Evolutionary conservation across 2,888 invertebrate genomes (phyloP).

Genomic region (Drosophila cognata): DNA sequence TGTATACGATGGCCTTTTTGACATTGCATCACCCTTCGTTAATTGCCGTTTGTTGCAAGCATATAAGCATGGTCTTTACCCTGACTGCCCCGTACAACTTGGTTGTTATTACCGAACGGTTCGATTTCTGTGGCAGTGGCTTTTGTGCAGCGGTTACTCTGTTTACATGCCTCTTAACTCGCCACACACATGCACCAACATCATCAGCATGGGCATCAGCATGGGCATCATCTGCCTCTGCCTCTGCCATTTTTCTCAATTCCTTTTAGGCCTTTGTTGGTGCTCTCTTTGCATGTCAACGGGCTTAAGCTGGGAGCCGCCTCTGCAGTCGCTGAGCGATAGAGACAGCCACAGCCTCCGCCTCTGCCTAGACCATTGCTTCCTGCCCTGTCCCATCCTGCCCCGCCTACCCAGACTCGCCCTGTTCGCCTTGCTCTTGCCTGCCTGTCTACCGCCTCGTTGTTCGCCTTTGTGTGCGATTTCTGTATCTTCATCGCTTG

Average conservation of each 20-base stretch:
- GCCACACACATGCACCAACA: slow-evolving; percentile 34
- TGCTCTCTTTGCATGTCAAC: slow-evolving; percentile 74
- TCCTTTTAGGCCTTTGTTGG: slow-evolving; percentile 53
- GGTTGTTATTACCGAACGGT: slow-evolving; percentile 60
- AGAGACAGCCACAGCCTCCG: slow-evolving; percentile 38
- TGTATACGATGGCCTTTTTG: slow-evolving; percentile 37
- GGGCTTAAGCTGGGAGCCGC: slow-evolving; percentile 63
- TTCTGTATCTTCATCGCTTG: slow-evolving; percentile 60
- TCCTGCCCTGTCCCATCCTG: slow-evolving; percentile 47
- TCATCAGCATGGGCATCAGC: slow-evolving; percentile 3
- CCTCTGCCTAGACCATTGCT: slow-evolving; percentile 58
- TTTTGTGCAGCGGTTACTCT: slow-evolving; percentile 64
- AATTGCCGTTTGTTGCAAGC: slow-evolving; percentile 75
- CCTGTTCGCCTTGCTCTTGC: not conserved
- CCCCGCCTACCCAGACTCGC: slow-evolving; percentile 26
- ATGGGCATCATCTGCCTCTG: slow-evolving; percentile 38
- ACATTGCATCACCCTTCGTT: slow-evolving; percentile 58
- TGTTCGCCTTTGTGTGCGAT: slow-evolving; percentile 62
- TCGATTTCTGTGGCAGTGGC: slow-evolving; percentile 66
- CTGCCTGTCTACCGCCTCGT: slow-evolving; percentile 5
- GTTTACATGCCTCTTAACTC: slow-evolving; percentile 70
- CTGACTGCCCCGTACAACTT: slow-evolving; percentile 3
- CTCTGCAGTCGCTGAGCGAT: slow-evolving; percentile 46
- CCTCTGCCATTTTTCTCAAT: slow-evolving; percentile 52
- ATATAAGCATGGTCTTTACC: slow-evolving; percentile 31